These are phyloP conservation scores for Ophthalmolycus amberensis DNA, from an alignment of 2,113 vertebrate genomes.

Conservation along the genomic window DNA sequence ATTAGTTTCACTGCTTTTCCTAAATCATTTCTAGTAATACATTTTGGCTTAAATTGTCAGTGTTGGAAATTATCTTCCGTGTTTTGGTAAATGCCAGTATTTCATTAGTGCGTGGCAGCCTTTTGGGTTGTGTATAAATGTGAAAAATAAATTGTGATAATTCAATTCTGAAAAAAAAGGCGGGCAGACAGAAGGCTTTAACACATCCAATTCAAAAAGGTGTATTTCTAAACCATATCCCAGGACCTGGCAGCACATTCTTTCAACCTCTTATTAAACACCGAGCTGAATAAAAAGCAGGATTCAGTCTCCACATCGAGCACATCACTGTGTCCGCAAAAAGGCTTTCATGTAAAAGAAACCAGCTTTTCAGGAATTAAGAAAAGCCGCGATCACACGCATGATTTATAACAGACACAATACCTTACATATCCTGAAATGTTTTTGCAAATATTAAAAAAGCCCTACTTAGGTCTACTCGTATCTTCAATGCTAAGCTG, in stretches of 20 bases:
- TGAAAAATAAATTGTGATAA: neutral
- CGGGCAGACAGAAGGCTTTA: neutral
- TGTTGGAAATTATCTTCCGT: neutral
- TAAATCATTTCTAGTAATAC: neutral
- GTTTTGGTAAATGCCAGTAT: neutral
- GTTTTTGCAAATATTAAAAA: neutral
- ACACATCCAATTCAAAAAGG: neutral
- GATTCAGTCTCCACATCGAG: neutral
- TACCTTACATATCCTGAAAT: neutral
- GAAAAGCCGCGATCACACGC: neutral
- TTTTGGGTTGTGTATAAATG: neutral
- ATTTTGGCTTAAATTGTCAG: neutral
- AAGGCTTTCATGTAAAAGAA: constrained; percentile 24
- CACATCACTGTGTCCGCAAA: constrained; percentile 7
- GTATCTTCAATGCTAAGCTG: neutral
- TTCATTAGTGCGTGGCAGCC: neutral
- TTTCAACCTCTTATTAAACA: neutral
- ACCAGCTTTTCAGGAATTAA: constrained; percentile 39
- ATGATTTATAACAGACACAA: neutral
- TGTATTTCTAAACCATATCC: constrained; percentile 13
- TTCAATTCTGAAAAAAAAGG: neutral
- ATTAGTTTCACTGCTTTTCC: neutral
- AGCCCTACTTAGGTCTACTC: neutral
- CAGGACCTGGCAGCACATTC: constrained; percentile 1
- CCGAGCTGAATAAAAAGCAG: neutral